Base-by-base conservation (phyloP, 1,140 invertebrate species). In the Wiebesia pumilae region DNA sequence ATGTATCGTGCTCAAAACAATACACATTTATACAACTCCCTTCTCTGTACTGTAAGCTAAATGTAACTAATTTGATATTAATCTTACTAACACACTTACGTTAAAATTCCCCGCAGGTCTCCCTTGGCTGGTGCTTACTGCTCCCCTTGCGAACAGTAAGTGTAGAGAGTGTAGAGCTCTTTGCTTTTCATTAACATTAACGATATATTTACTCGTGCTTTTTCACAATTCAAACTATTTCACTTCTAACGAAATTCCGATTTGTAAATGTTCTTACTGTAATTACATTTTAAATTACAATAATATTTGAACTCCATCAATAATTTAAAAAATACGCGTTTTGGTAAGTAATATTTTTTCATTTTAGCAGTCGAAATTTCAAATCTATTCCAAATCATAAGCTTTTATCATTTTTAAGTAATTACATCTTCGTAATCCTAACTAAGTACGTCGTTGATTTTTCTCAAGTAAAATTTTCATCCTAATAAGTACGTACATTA, bases 81-180 rank as follows among this genome's bases (percentile, higher is more conserved):
- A 88, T 81, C 84, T 86, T 88, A 88, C 78, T 85, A 85, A 85
- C 78, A 71, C 9, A 58, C 54, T 79, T 51, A 89, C 86, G 80
- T 88, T 90, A 0, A 82, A 89, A 91, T 85, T n/a, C 81, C 90
- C 92, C 91, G 92, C 94, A 96, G 95, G 94, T 95, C 94, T 91
- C 92, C 94, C 88, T 93, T 95, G 90, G 93, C 94, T 92, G 95
- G 95, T 89, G 94, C 94, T 94, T 96, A 95, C 93, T 95, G 94
- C 92, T 94, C 95, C 91, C 94, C 95, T 91, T 96, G 95, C 91
- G 94, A 95, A 94, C 95, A 96, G 95, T 96, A 95, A 96, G 96
- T 96, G 92, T 93, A 82, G 71, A 84, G 0, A n/a, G n/a, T n/a
- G n/a, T n/a, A n/a, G n/a, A 38, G 85, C 81, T 82, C 19, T 82